Base-by-base conservation (phyloP, 2,888 invertebrate species). In the Drosophila fulvimacula region DNA sequence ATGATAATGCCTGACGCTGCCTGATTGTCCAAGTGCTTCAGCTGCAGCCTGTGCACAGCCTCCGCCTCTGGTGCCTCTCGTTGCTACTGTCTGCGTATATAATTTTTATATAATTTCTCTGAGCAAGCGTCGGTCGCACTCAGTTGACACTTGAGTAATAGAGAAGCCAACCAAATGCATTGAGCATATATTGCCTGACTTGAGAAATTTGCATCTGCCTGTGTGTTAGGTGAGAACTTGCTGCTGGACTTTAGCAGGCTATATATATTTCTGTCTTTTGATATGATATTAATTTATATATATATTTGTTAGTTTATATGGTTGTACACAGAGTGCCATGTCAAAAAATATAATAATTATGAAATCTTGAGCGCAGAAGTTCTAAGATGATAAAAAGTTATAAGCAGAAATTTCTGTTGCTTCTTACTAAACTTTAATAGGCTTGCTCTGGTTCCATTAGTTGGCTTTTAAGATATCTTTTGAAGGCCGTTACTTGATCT, bases 1-100 rank as follows among this genome's bases (percentile, higher is more conserved):
- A 86, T 89, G 89, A 89, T 86, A 89, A 89, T 85, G 79, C 82
- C 82, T 73, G 76, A 67, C 62, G 67, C 76, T 79, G 76, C 63
- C 77, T 81, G 76, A 87, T 77, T 77, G 71, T 75, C 77, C 87
- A 79, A 83, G 76, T 88, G 86, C 66, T 73, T 69, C 60, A 17
- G 48, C 42, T 17, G 10, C 39, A 39, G 39, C 39, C 39, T 17
- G 19, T 17, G 46, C 27, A 46, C 10, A 30, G 46, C 17, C 46
- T 27, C 60, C 36, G 24, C 46, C 56, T 32, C 53, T 42, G 63
- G 58, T 49, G 56, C n/a, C n/a, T 67, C 70, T 67, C 61, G 56
- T 78, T 73, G 83, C 79, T 75, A 83, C 83, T 83, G 89, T 86
- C 53, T 13, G 4, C 84, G 70, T 30, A 4, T 34, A 34, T 42